phyloP scores from a whole-genome alignment of 2,797 vertebrate species.

The Acridotheres tristis region DNA sequence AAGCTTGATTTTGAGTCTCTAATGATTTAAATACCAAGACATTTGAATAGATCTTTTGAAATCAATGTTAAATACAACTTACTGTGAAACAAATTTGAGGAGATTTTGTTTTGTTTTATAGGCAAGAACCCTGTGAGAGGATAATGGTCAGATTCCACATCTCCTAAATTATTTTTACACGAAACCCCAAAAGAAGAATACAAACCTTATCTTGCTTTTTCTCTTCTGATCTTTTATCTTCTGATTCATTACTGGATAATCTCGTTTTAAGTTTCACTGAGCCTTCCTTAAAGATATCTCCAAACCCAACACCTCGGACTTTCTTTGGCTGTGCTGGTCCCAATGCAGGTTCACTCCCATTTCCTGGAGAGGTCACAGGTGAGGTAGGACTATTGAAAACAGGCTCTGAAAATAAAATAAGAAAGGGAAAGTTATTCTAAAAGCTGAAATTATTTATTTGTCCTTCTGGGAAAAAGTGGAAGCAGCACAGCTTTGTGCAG shows the following conservation, averaged over 20 bases:
- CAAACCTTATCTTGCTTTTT: constrained; percentile 87
- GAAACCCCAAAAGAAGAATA: not conserved
- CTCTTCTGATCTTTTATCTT: constrained; percentile 89
- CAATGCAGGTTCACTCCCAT: constrained; percentile 73
- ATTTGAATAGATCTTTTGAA: not conserved
- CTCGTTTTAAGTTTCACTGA: constrained; percentile 89
- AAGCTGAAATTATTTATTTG: not conserved
- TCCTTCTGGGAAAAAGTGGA: not conserved
- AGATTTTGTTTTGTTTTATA: not conserved
- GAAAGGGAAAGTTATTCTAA: not conserved
- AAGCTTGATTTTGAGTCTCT: not conserved
- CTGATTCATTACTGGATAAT: constrained; percentile 80
- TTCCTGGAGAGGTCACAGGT: constrained; percentile 74
- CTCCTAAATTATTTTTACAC: not conserved
- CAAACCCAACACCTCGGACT: constrained; percentile 90
- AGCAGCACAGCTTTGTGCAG: not conserved
- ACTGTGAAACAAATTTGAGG: not conserved
- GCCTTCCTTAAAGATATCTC: constrained; percentile 95
- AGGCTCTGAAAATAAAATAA: constrained; percentile 72
- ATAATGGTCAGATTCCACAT: not conserved
- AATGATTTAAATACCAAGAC: not conserved
- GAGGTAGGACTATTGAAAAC: constrained; percentile 74
- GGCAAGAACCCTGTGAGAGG: not conserved
- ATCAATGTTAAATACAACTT: not conserved
- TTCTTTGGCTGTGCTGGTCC: constrained; percentile 90